Conservation (phyloP, 2,888 invertebrate species). For the Rhimphoctona megacephalus region DNA sequence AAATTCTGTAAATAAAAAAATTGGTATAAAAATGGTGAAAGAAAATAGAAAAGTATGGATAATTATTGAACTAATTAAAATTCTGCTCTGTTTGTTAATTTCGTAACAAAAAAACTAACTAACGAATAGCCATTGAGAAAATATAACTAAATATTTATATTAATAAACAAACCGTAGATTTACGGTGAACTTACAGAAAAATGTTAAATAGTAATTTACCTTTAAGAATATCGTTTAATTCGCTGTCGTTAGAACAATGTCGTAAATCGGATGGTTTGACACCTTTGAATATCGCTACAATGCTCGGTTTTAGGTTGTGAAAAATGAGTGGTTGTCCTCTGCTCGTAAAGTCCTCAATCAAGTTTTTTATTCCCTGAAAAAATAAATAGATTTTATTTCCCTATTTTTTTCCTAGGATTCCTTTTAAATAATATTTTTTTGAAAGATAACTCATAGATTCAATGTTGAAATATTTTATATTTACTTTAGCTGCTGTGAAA, state of each 20-base stretch:
- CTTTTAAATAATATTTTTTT: neutral
- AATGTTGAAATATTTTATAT: neutral
- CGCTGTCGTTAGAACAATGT: conserved; percentile 86
- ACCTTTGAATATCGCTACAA: conserved; percentile 87
- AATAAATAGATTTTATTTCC: neutral
- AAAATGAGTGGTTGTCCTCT: conserved; percentile 87
- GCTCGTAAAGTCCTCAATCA: conserved; percentile 87
- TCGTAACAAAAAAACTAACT: neutral
- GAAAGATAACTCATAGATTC: conserved; percentile 1
- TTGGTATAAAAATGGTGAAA: neutral
- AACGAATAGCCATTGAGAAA: neutral
- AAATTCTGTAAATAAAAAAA: conserved; percentile 71
- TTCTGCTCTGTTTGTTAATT: neutral
- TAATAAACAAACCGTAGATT: neutral
- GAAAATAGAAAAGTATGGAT: too few species aligned
- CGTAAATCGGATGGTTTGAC: conserved; percentile 87
- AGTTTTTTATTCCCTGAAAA: conserved; percentile 87
- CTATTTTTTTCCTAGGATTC: neutral
- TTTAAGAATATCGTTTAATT: conserved; percentile 86
- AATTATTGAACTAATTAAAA: neutral
- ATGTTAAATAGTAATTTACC: conserved; percentile 77
- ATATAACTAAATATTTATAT: neutral
- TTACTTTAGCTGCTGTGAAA: conserved; percentile 89
- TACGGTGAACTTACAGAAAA: neutral
- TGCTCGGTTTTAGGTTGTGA: conserved; percentile 87